Percentiles rank a stretch among this genome's conserved stretches.
phyloP scores from a whole-genome alignment of 1,140 invertebrate species.

The Sarcophaga bullata region DNA sequence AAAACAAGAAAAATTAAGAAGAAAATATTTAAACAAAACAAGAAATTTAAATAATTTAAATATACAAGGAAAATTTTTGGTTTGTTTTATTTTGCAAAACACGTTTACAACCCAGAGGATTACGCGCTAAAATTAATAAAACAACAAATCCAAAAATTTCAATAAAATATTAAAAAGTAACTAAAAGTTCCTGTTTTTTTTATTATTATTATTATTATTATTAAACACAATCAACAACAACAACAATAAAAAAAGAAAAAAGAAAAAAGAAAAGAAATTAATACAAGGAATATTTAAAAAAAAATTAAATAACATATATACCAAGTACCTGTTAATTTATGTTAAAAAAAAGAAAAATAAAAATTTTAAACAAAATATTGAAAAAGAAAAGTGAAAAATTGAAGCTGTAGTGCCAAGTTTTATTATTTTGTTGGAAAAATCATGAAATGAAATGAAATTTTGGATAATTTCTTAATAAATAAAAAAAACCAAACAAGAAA shows the following conservation, averaged over 20 bases:
- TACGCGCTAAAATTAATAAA: slow-evolving; percentile 30
- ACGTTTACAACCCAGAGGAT: slow-evolving; percentile 28
- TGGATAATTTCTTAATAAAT: neutral
- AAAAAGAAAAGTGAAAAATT: too few species aligned
- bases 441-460: neutral
- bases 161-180: slow-evolving; percentile 19
- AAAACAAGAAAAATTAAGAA: too few species aligned
- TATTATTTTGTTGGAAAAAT: neutral
- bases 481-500: neutral
- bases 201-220: too few species aligned
- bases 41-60: neutral
- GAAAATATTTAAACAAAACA: neutral
- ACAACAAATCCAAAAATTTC: slow-evolving; percentile 32
- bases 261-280: neutral
- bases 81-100: neutral
- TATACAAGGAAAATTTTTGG: neutral
- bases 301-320: neutral
- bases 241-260: too few species aligned
- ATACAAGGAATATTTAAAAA: neutral
- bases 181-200: slow-evolving; percentile 37
- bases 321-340: slow-evolving; percentile 31
- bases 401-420: neutral
- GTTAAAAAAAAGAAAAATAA: neutral
- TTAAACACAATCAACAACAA: neutral
- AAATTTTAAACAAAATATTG: neutral